These are phyloP conservation scores for Decapterus maruadsi DNA, from an alignment of 2,797 vertebrate species.

Conservation along the genomic window DNA sequence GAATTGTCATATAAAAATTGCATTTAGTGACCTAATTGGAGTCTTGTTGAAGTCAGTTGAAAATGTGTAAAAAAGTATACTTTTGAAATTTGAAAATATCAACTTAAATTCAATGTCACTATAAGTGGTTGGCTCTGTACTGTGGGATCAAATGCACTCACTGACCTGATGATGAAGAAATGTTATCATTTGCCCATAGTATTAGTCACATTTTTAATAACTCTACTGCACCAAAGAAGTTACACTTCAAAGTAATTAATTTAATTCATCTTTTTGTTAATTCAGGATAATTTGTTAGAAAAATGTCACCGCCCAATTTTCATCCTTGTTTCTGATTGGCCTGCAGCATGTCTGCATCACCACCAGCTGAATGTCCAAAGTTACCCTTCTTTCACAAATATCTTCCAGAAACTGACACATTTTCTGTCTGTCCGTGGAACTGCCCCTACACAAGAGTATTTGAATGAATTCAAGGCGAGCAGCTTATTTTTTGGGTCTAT, in stretches of 20 bases:
- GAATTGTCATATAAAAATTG: neutral
- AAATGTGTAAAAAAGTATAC: neutral
- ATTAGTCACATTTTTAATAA: neutral
- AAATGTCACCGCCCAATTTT: neutral
- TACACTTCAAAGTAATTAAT: too few species aligned
- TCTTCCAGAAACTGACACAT: neutral
- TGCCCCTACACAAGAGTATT: neutral
- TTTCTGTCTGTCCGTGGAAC: neutral
- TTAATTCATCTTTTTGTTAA: too few species aligned
- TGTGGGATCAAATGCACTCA: neutral
- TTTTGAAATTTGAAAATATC: neutral
- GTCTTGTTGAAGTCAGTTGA: neutral
- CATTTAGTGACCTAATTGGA: neutral
- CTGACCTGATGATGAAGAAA: neutral
- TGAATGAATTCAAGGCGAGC: conserved; percentile 5
- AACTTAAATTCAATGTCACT: too few species aligned
- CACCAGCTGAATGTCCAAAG: neutral
- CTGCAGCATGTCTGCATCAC: neutral
- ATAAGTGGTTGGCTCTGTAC: too few species aligned
- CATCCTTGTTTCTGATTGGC: neutral
- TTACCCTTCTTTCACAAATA: neutral
- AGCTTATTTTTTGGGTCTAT: conserved; percentile 18
- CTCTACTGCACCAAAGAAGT: neutral
- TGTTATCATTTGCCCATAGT: neutral
- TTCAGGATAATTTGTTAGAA: too few species aligned